phyloP scores from a whole-genome alignment of 2,888 invertebrate species.

The Torymus auratus region DNA sequence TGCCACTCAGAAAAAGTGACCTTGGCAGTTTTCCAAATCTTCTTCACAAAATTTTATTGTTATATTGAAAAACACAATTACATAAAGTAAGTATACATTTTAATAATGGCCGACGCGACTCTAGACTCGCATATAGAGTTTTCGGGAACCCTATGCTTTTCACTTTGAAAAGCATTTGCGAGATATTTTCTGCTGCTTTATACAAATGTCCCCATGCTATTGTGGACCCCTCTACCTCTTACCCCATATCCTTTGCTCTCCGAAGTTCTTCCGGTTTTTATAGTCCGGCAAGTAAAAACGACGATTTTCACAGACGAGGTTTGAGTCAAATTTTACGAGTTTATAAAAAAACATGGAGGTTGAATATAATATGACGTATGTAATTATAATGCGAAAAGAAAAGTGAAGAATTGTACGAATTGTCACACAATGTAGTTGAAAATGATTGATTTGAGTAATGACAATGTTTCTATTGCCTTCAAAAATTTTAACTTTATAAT shows the following conservation, averaged over 20 bases:
- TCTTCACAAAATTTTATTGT: not conserved
- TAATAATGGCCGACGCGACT: not conserved
- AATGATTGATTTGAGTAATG: too few relatives aligned
- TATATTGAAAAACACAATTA: not conserved
- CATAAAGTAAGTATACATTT: not conserved
- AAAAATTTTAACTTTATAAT: too few relatives aligned
- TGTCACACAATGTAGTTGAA: too few relatives aligned
- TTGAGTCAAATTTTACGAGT: not conserved
- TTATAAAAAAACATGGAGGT: too few relatives aligned
- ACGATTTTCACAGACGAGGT: not conserved
- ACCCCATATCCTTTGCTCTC: not conserved
- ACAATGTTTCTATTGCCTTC: too few relatives aligned
- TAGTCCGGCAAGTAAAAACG: not conserved
- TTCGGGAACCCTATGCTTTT: not conserved
- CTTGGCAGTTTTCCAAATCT: not conserved
- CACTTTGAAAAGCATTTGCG: too few relatives aligned
- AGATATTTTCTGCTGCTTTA: not conserved
- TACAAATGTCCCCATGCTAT: not conserved
- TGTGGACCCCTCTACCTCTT: conserved; percentile 1
- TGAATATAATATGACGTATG: too few relatives aligned
- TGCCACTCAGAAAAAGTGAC: conserved; percentile 6
- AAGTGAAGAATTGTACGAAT: not conserved
- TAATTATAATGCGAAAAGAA: not conserved
- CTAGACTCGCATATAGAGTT: not conserved
- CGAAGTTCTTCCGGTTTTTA: conserved; percentile 16